phyloP scores from a whole-genome alignment of 2,888 invertebrate genomes.

The Bedellia somnulentella region DNA sequence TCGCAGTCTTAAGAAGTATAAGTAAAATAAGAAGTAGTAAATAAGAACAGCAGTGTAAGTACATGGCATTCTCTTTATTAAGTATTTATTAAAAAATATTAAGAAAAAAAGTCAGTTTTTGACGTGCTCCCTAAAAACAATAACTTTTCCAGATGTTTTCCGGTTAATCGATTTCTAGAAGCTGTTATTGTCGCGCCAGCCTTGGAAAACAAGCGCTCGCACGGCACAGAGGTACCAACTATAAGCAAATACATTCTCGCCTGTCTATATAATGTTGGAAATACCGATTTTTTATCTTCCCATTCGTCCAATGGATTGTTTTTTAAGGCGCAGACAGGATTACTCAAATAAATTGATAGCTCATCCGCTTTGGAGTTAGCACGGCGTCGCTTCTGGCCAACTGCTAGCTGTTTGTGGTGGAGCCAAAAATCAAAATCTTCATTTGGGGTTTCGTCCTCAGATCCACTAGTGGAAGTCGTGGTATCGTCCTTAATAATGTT shows the following conservation, averaged over 20 bases:
- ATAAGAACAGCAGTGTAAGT: conserved; percentile 3
- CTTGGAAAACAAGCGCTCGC: too few relatives aligned
- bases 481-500: conserved; percentile 3
- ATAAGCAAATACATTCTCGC: conserved; percentile 5
- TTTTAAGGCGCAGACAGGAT: conserved; percentile 8
- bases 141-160: conserved; percentile 7
- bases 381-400: conserved; percentile 9
- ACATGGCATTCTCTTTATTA: not conserved
- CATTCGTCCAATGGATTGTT: conserved; percentile 7
- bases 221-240: conserved; percentile 4
- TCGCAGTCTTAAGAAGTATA: not conserved
- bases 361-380: conserved; percentile 6
- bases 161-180: conserved; percentile 7
- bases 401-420: conserved; percentile 9
- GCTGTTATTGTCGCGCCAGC: conserved; percentile 8
- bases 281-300: conserved; percentile 7
- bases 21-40: not conserved
- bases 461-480: conserved; percentile 3
- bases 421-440: conserved; percentile 11
- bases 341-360: conserved; percentile 8
- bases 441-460: conserved; percentile 8
- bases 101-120: conserved; percentile 1
- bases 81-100: conserved; percentile 1
- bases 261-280: conserved; percentile 12
- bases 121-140: conserved; percentile 3